These are phyloP conservation scores for Varecia variegata DNA, from an alignment of 2,797 vertebrate genomes.

Conservation along the genomic window DNA sequence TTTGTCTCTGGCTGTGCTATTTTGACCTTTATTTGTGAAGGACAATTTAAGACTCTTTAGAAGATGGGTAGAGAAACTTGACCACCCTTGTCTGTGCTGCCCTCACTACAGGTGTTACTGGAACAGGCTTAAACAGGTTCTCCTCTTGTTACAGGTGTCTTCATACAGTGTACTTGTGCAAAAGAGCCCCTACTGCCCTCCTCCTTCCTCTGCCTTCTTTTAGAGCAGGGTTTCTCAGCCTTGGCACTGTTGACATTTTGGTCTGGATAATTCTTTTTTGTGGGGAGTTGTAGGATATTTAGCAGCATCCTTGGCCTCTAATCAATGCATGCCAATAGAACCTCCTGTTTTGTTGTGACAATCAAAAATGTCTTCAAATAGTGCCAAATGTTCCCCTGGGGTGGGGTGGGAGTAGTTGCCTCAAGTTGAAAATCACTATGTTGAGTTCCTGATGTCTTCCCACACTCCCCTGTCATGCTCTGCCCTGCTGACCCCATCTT, in stretches of 20 bases:
- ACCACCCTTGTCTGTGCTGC: neutral
- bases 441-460: no score
- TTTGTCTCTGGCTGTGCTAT: neutral
- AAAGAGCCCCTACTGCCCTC: neutral
- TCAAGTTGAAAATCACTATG: no score
- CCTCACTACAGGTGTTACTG: neutral
- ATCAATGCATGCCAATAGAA: no score
- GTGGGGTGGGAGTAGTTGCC: no score
- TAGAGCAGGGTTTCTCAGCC: neutral
- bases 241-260: neutral
- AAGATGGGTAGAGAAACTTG: neutral
- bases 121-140: no score
- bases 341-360: no score
- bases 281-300: neutral
- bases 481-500: no score
- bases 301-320: neutral
- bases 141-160: no score
- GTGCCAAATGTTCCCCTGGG: no score
- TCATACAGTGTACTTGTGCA: neutral
- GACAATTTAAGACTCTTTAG: neutral
- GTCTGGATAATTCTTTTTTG: neutral
- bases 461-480: no score
- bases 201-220: neutral
- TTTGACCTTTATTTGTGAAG: neutral
- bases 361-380: neutral